Evolutionary conservation across 92 coral and sea anemone genomes (phyloP), one percentile per base, ranked within the genome.

Genomic region (Palythoa grandiflora): DNA sequence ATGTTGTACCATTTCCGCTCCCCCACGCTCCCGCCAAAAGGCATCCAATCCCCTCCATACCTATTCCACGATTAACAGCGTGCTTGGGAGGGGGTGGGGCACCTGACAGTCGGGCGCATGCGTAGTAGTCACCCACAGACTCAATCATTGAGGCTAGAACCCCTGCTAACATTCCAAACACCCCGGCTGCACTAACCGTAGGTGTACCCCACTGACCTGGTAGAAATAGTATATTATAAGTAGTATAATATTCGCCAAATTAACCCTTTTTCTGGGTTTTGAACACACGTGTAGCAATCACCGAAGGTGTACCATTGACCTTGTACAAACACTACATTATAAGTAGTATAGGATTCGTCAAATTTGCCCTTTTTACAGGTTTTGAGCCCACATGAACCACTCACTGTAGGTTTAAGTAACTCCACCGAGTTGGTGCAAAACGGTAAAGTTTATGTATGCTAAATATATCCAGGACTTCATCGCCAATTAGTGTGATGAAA

Each of bases 41-140:
- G 77, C 97, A 94, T n/a, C 96, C 98, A 14, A 96, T 83, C 36
- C 98, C 98, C 87, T 96, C 98, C 72, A 94, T 73, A 71, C 94
- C 98, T 73, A 95, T 92, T n/a, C 98, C 98, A 53, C 98, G 96
- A 71, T 91, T 94, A 50, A 96, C 92, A 20, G 98, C 98, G 83
- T 96, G 95, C 51, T 93, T 88, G 79, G 98, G 98, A 3, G 98
- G 98, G 3, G 98, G 98, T 48, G 98, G 98, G 36, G 98, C 98
- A 36, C 98, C 98, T 50, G 98, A 91, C 17, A 96, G 89, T 35
- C 98, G 77, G 10, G 98, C 98, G 84, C 98, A 96, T 59, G 98
- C 98, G 94, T 96, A 96, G 89, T 96, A 96, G 75, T 96, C 98
- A 12, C 98, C 98, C 53, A 96, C 97, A 38, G 98, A 96, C 81